Evolutionary conservation across 1,140 invertebrate species (phyloP).

Genomic region (Mizuhopecten yessoensis): DNA sequence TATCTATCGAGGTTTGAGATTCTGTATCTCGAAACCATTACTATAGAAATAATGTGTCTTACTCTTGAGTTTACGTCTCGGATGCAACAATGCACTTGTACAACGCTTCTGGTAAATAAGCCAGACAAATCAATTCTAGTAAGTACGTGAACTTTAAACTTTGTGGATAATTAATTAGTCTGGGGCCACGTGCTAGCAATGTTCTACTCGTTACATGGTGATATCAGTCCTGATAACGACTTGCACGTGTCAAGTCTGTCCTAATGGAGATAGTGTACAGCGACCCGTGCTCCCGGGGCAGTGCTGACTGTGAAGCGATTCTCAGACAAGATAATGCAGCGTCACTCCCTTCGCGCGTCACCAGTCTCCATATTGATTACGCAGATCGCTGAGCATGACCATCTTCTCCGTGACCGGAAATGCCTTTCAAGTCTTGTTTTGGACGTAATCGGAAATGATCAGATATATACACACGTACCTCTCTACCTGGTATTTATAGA

Average conservation of each 20-base stretch:
- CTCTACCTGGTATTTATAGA: no score
- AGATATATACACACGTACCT: no score
- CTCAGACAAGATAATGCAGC: background rate
- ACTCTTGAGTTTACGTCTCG: no score
- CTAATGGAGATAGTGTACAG: background rate
- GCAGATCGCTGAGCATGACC: background rate
- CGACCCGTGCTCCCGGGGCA: constrained; percentile 1
- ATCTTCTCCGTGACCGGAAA: background rate
- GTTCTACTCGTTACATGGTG: background rate
- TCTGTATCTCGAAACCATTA: no score
- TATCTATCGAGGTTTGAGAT: no score
- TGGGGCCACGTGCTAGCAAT: background rate
- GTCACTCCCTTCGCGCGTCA: background rate
- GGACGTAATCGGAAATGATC: no score
- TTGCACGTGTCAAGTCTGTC: background rate
- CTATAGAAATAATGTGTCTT: no score
- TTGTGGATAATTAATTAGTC: background rate
- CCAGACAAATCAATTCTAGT: background rate
- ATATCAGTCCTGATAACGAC: background rate
- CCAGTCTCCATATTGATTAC: background rate
- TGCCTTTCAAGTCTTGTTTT: no score
- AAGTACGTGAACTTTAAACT: background rate
- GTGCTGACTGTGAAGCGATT: background rate
- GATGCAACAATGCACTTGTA: background rate
- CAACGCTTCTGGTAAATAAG: background rate